Evolutionary conservation across 2,888 invertebrate species (phyloP), one percentile per base, ranked within the genome.

Genomic region (Scrobipalpa atriplicella): DNA sequence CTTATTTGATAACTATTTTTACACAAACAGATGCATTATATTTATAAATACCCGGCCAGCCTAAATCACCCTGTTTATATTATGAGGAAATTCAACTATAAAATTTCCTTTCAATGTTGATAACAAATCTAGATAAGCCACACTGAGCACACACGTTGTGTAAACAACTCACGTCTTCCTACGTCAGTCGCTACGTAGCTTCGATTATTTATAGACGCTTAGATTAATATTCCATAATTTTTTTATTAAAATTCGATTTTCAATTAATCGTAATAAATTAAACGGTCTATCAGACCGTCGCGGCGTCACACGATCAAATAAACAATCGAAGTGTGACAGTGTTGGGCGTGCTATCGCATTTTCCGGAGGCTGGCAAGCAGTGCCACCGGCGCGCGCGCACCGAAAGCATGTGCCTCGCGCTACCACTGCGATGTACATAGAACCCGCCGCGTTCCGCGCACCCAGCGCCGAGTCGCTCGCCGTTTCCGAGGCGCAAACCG

Each of bases 351-450:
- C 85, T 90, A 91, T 90, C 90, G 88, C 84, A 83, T 88, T 88
- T 87, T 86, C 86, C 90, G 89, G 87, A 90, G 90, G 89, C 86
- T 43, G 62, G 80, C 82, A 80, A 86, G 81, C 90, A 92, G 92
- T 92, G 91, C 87, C 85, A 86, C 84, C 86, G 86, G 89, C 92
- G 92, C 92, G 86, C 89, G 92, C 92, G 91, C 91, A 87, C 85
- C 81, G 91, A 88, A 82, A 92, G 91, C 92, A 92, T 92, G 92
- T 92, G 90, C 86, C 83, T 81, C 86, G 88, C 86, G 87, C 81
- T 79, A 72, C 80, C 85, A 80, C 72, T 78, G 88, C 86, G 82
- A 92, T 92, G 92, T 92, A 92, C 83, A 92, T 92, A 89, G 92
- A 92, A 86, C 91, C 92, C 82, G 91, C 91, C 87, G 92, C 92